Evolutionary conservation across 2,113 vertebrate species (phyloP), one percentile per base, ranked within the genome.

Genomic region (Reinhardtius hippoglossoides): DNA sequence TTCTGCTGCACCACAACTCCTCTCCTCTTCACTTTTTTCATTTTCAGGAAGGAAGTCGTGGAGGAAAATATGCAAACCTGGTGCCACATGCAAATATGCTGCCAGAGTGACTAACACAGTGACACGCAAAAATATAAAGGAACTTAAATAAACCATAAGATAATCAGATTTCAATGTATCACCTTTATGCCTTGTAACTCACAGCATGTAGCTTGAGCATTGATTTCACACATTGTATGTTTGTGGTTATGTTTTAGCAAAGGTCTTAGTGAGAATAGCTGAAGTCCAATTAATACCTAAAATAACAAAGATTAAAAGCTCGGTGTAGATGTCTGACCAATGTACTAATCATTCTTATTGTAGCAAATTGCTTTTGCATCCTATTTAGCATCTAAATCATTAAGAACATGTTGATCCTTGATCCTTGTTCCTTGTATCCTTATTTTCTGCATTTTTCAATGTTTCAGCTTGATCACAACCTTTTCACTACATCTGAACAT

Each of bases 31-130:
- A 42, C 40, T 42, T 54, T 6, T 31, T 72, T 59, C 6, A 63
- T 48, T 35, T 44, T 3, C 37, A 58, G 18, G 3, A 63, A 48
- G 50, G 59, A 68, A 13, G 50, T 4, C 31, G 50, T 15, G 2
- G 60, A 48, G 44, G 59, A 68, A 13, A 44, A 76, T 37, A 82
- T 83, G 76, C 76, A 91, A 91, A 89, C 26, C 9, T 65, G 18
- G n/a, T 48, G 56, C 16, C 60, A 70, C 61, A 87, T 82, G 75
- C 67, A 86, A 82, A 90, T 67, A 63, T 15, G 2, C 48, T 57
- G 42, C 58, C 56, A 8, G 23, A 52, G 70, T 65, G 12, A 40
- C 35, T 74, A 52, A 0, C 10, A 46, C 23, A 46, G 40, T 54
- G 26, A 55, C 26, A 61, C 2, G 52, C 12, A 50, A 52, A 54